Evolutionary conservation across 2,797 vertebrate species (phyloP).

Genomic region (Margarornis squamiger): DNA sequence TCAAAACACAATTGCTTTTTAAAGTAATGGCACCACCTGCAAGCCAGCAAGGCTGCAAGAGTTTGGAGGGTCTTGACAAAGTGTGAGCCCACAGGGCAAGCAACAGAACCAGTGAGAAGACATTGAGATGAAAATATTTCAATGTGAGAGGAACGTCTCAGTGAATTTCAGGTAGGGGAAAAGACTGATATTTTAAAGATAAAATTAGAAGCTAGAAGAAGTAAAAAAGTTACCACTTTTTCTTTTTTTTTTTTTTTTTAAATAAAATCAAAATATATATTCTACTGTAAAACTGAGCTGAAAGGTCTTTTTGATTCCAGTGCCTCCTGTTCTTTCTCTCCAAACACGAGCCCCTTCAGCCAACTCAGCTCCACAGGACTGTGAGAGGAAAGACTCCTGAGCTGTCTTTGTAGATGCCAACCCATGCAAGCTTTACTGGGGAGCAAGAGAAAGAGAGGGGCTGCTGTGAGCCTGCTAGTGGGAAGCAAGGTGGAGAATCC

Average conservation of each 20-base stretch:
- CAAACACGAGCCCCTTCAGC: rapidly evolving
- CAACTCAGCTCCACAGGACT: rapidly evolving
- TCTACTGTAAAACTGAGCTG: neutral
- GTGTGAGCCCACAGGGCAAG: neutral
- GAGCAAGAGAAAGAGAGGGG: neutral
- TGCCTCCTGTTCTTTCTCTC: neutral
- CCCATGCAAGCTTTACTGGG: neutral
- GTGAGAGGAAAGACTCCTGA: neutral
- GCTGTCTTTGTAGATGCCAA: neutral
- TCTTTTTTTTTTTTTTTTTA: neutral
- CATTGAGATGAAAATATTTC: neutral
- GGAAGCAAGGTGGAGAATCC: neutral
- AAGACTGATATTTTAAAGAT: neutral
- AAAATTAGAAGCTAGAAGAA: neutral
- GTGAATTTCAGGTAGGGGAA: neutral
- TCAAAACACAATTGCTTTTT: rapidly evolving
- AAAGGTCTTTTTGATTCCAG: neutral
- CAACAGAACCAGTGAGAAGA: neutral
- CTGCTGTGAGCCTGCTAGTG: rapidly evolving
- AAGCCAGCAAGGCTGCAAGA: neutral
- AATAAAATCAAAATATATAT: neutral
- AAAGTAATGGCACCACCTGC: neutral
- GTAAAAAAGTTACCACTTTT: neutral
- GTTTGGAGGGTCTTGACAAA: neutral
- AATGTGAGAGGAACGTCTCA: rapidly evolving